Percentiles rank a stretch among this genome's conserved stretches.
These are phyloP conservation scores for Apeira syringaria DNA, from an alignment of 2,888 invertebrate genomes.

Conservation along the genomic window DNA sequence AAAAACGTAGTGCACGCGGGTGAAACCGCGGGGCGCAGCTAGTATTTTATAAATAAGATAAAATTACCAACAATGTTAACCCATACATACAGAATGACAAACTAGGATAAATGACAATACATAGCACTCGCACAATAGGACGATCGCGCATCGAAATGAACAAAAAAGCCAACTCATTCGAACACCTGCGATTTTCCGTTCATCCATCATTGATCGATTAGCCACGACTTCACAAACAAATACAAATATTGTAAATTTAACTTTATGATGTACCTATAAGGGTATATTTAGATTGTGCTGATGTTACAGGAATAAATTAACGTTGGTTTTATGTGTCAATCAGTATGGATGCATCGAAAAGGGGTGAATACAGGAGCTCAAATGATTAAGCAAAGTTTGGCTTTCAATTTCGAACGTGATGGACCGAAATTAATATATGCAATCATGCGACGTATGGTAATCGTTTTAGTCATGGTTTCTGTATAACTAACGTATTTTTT, in stretches of 20 bases:
- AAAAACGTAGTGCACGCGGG: too few relatives aligned
- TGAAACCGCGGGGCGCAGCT: too few relatives aligned
- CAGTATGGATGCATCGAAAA: conserved; percentile 35
- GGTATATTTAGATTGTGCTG: not conserved
- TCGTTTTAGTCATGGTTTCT: conserved; percentile 16
- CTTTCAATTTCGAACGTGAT: conserved; percentile 37
- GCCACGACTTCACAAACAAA: conserved; percentile 40
- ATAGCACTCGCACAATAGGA: conserved; percentile 38
- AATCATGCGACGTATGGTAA: conserved; percentile 21
- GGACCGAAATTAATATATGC: conserved; percentile 28
- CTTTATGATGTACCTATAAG: conserved; percentile 9
- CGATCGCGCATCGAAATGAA: conserved; percentile 41
- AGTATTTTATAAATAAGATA: too few relatives aligned
- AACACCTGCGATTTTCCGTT: conserved; percentile 78
- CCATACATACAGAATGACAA: not conserved
- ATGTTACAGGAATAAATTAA: conserved; percentile 16
- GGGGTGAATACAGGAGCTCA: conserved; percentile 40
- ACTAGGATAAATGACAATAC: conserved; percentile 48
- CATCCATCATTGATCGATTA: conserved; percentile 72
- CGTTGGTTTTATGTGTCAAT: conserved; percentile 33
- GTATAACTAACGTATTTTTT: not conserved
- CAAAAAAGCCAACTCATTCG: conserved; percentile 70
- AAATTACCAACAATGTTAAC: not conserved
- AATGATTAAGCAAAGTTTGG: conserved; percentile 34
- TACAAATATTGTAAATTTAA: conserved; percentile 19